phyloP scores from a whole-genome alignment of 2,113 vertebrate genomes.

The Hydrochoerus hydrochaeris region DNA sequence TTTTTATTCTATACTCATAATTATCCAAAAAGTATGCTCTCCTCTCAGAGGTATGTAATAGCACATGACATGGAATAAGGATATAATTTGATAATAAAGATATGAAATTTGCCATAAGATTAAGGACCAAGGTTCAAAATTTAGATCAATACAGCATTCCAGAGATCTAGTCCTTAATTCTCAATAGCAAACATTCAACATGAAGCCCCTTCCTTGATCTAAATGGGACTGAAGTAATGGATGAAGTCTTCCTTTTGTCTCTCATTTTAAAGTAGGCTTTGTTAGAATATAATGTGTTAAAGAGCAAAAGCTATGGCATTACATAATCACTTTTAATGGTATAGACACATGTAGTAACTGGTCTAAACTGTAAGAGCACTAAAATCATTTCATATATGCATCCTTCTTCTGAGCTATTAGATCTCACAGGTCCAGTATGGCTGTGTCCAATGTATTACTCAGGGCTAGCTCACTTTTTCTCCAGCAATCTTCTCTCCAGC shows the following conservation, averaged over 20 bases:
- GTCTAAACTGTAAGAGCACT: background rate
- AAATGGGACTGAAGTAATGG: background rate
- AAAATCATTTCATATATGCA: conserved; percentile 10
- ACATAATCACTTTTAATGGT: conserved; percentile 2
- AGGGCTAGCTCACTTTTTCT: background rate
- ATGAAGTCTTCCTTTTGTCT: background rate
- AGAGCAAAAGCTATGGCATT: background rate
- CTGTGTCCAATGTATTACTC: background rate
- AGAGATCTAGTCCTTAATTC: background rate
- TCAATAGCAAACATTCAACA: background rate
- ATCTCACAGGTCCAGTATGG: background rate
- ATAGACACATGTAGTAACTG: conserved; percentile 24
- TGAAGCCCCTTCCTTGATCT: background rate
- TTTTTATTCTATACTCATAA: background rate
- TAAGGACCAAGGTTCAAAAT: background rate
- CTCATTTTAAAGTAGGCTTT: conserved; percentile 1
- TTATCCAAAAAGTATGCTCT: background rate
- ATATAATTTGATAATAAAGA: background rate
- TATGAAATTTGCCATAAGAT: background rate
- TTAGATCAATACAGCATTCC: background rate
- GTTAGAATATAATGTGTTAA: background rate
- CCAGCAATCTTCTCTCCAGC: background rate
- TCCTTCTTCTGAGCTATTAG: background rate
- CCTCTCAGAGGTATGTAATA: background rate
- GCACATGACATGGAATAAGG: background rate